These are phyloP conservation scores for Lagodon rhomboides DNA, from an alignment of 2,797 vertebrate species.

Conservation along the genomic window DNA sequence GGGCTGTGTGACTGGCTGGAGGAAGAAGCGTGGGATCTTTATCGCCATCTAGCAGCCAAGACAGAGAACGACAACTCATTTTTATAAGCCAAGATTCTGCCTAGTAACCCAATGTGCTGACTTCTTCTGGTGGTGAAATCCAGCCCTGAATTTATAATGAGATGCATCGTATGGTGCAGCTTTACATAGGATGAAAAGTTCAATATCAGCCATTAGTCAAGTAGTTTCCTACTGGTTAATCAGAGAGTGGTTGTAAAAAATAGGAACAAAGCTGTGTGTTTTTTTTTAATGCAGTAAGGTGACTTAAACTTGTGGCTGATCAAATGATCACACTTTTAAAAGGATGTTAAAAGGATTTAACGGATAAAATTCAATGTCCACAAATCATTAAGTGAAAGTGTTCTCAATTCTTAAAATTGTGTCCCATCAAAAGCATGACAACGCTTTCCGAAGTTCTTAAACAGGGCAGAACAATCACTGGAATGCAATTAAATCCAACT, in stretches of 20 bases:
- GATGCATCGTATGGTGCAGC: conserved; percentile 2
- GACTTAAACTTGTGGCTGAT: background rate
- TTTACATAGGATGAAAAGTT: conserved; percentile 39
- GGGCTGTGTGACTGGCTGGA: conserved; percentile 62
- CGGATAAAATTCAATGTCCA: background rate
- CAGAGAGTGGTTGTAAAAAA: background rate
- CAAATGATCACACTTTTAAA: background rate
- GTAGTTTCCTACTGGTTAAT: background rate
- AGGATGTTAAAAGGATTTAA: background rate
- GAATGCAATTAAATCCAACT: too few relatives aligned
- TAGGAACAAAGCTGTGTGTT: background rate
- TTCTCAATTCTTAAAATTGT: too few relatives aligned
- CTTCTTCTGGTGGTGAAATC: conserved; percentile 56
- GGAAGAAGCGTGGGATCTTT: conserved; percentile 35
- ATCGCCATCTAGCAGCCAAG: conserved; percentile 72
- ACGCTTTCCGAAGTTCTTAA: too few relatives aligned
- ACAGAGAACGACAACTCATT: conserved; percentile 8
- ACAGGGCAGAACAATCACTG: too few relatives aligned
- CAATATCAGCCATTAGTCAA: conserved; percentile 18
- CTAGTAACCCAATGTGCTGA: conserved; percentile 82
- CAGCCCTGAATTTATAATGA: conserved; percentile 63
- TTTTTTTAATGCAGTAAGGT: background rate
- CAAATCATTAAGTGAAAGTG: too few relatives aligned
- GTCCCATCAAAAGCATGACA: too few relatives aligned
- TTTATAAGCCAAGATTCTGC: conserved; percentile 67